Base-by-base conservation (phyloP, 2,113 vertebrate genomes). In the Neoarius graeffei region DNA sequence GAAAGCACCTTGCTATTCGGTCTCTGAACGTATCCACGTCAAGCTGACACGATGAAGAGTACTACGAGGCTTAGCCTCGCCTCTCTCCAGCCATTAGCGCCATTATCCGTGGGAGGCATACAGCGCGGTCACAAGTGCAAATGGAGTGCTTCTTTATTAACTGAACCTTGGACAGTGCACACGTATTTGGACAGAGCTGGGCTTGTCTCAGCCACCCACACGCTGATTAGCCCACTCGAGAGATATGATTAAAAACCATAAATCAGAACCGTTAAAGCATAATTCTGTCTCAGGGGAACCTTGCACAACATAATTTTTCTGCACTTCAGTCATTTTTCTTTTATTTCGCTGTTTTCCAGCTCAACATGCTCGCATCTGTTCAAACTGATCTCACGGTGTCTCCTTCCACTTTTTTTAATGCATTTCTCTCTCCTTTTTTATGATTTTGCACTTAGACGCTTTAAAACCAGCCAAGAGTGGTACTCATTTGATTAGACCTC, bases 111-210 rank as follows among this genome's bases (percentile, higher is more conserved):
- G 6, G 76, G 52, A 81, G 77, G 64, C 77, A 62, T 60, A n/a
- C 56, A 81, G 76, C 25, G 59, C 50, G 73, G 66, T 30, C 5
- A 64, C 76, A 57, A 66, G 85, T 86, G 62, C n/a, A 60, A 69
- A 81, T 71, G 64, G 64, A 87, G 86, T 73, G 6, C 30, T 79
- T 71, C 52, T 82, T 27, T 73, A 87, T 82, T 23, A 82, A 23
- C 54, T 60, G 86, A 81, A 87, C 80, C 66, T 52, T 82, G 66
- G 35, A 74, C 80, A 17, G 42, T 2, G 50, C 56, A 23, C 81
- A 52, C 14, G 42, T 74, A 15, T 74, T 83, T 62, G 80, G 66
- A 56, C 80, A 0, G 80, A 59, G 56, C 50, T 3, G 11, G 50
- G 79, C 42, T 25, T 15, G 64, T 27, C 20, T 66, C 30, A 1